Conservation (phyloP, 2,113 vertebrate species). For the Chunga burmeisteri region DNA sequence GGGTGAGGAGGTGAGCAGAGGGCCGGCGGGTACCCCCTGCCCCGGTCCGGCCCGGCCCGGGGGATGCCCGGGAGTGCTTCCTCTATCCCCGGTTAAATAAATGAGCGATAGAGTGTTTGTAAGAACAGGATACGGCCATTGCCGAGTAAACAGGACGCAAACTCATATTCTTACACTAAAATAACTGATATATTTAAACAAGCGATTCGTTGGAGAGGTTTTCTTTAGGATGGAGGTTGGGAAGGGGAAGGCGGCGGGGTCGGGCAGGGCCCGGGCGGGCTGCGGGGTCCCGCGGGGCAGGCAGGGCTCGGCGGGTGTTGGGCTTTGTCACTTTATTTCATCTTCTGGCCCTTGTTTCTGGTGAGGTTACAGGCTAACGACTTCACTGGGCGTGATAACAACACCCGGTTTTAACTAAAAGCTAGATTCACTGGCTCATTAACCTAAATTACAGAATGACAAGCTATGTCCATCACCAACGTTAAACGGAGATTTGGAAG, state of each 20-base stretch:
- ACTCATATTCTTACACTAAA: background rate
- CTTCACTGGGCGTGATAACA: background rate
- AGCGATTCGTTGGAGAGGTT: background rate
- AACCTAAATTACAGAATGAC: background rate
- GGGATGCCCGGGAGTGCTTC: background rate
- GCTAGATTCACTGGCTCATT: background rate
- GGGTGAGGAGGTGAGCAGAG: background rate
- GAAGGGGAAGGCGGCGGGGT: background rate
- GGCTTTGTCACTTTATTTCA: background rate
- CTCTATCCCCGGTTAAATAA: background rate
- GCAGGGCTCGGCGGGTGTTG: background rate
- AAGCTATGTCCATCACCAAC: accelerated
- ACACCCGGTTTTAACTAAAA: background rate
- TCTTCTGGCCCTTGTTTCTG: background rate
- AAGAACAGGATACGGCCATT: background rate
- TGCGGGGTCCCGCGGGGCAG: background rate
- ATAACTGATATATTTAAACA: background rate
- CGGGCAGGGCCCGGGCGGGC: background rate
- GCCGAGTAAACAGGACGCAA: background rate
- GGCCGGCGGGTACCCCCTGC: background rate
- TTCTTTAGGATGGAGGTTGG: background rate
- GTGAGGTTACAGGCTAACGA: too few species aligned
- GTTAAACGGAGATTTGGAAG: background rate
- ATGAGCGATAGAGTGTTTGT: background rate
- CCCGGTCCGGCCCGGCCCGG: too few species aligned